Conservation (phyloP, 2,888 invertebrate species). For the Lepidocyrtoides sp. region DNA sequence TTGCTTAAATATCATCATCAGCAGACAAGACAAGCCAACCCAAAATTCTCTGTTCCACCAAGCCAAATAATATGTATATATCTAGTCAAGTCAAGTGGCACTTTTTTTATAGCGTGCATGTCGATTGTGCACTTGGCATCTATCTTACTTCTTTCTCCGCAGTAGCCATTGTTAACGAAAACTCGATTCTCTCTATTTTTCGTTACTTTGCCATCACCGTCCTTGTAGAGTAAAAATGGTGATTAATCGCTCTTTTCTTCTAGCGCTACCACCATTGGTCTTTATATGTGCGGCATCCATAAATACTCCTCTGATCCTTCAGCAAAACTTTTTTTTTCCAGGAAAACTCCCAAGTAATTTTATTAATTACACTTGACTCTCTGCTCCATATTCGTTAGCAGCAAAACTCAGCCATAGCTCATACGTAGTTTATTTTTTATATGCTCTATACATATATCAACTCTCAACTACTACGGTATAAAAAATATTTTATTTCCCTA, state of each 20-base stretch:
- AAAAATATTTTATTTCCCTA: too few relatives aligned
- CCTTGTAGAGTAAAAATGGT: background rate
- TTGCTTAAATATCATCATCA: background rate
- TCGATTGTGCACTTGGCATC: conserved; percentile 12
- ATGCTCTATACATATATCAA: too few relatives aligned
- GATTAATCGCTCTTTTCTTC: background rate
- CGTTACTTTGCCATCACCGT: background rate
- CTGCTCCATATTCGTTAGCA: background rate
- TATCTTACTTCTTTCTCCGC: background rate
- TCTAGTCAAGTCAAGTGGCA: background rate
- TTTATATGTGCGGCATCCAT: background rate
- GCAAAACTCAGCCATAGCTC: too few relatives aligned
- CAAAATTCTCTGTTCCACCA: too few relatives aligned
- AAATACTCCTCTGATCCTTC: background rate
- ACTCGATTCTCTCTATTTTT: too few relatives aligned
- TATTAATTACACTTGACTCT: conserved; percentile 49
- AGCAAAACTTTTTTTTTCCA: background rate
- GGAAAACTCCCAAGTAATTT: conserved; percentile 29
- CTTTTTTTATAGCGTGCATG: background rate
- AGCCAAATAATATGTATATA: too few relatives aligned
- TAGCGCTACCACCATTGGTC: background rate
- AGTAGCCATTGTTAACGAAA: background rate
- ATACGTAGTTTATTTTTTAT: too few relatives aligned
- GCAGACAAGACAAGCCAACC: background rate
- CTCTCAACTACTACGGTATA: too few relatives aligned